Evolutionary conservation across 2,113 vertebrate genomes (phyloP), one percentile per base, ranked within the genome.

Genomic region (Apistogramma diplotaenia): DNA sequence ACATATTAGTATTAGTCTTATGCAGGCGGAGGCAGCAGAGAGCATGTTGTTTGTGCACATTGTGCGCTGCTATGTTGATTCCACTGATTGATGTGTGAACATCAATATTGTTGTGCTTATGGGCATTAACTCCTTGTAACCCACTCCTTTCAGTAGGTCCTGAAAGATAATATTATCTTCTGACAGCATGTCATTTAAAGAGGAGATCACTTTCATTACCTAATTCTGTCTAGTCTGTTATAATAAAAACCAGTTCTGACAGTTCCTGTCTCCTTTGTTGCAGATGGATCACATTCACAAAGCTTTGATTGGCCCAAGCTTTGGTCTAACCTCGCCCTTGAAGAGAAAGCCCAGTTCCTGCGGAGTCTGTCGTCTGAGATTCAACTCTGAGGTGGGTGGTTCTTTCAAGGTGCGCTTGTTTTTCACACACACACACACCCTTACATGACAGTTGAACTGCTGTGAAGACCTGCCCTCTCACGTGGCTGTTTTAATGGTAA

Each of bases 281-380:
- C 94, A 98, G 97, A 97, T 98, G 96, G 97, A 98, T 94, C 97
- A 95, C 65, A 93, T 97, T 89, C 97, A 97, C 92, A 98, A 98
- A 94, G 96, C 96, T 76, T 94, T 96, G 72, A 96, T 97, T 89
- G 95, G 96, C 90, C 96, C 97, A 67, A 95, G 95, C 3, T 97
- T 97, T 81, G 93, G 96, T 80, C 93, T 97, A 23, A 95, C 94
- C 56, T 92, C 96, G 81, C 96, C 96, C 55, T 95, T 96, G 85
- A 97, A 97, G 95, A 98, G 97, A 94, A 97, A 96, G 79, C 94
- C 95, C 93, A 95, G 97, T 85, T 96, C 96, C 82, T 98, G 97
- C 82, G 96, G 96, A 21, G 96, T 97, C 76, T 99, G 96, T 90
- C 96, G 95, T 78, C 95, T 97, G 86, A 96, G 95, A 85, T 97